These are phyloP conservation scores for Osmoderma eremita DNA, from an alignment of 2,888 invertebrate species.

Conservation along the genomic window DNA sequence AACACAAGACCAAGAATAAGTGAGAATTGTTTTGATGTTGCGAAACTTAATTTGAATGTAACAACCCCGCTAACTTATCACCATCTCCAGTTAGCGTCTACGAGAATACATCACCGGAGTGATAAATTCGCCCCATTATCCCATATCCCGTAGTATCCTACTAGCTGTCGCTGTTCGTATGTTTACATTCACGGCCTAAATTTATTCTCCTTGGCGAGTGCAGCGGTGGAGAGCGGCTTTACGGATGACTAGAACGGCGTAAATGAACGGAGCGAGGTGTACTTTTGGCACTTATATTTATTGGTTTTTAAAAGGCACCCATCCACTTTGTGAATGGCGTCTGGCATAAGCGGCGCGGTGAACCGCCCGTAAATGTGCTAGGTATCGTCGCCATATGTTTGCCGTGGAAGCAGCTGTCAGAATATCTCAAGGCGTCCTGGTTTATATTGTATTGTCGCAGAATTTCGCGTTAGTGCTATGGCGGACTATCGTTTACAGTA, in stretches of 20 bases:
- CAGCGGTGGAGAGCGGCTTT: slow-evolving; percentile 28
- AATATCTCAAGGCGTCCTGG: slow-evolving; percentile 28
- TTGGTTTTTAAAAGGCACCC: slow-evolving; percentile 53
- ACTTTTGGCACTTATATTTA: slow-evolving; percentile 52
- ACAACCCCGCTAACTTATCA: too few relatives aligned
- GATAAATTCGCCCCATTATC: slow-evolving; percentile 18
- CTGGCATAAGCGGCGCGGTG: slow-evolving; percentile 32
- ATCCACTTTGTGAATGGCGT: slow-evolving; percentile 48
- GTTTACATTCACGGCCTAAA: slow-evolving; percentile 38
- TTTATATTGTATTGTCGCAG: too few relatives aligned
- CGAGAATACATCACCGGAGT: not conserved
- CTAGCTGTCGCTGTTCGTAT: slow-evolving; percentile 13
- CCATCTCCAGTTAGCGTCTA: too few relatives aligned
- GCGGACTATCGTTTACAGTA: too few relatives aligned
- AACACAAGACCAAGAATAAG: too few relatives aligned
- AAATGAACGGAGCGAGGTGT: slow-evolving; percentile 46
- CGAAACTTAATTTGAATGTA: too few relatives aligned
- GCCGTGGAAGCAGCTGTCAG: slow-evolving; percentile 47
- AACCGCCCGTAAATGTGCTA: slow-evolving; percentile 45
- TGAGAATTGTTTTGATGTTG: too few relatives aligned
- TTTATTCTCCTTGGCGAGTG: slow-evolving; percentile 26
- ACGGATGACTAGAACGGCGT: slow-evolving; percentile 39
- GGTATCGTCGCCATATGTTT: slow-evolving; percentile 49
- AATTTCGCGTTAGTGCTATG: too few relatives aligned
- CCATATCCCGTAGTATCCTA: slow-evolving; percentile 14